Base-by-base conservation (phyloP, 2,888 invertebrate species). In the Caenorhabditis afra region DNA sequence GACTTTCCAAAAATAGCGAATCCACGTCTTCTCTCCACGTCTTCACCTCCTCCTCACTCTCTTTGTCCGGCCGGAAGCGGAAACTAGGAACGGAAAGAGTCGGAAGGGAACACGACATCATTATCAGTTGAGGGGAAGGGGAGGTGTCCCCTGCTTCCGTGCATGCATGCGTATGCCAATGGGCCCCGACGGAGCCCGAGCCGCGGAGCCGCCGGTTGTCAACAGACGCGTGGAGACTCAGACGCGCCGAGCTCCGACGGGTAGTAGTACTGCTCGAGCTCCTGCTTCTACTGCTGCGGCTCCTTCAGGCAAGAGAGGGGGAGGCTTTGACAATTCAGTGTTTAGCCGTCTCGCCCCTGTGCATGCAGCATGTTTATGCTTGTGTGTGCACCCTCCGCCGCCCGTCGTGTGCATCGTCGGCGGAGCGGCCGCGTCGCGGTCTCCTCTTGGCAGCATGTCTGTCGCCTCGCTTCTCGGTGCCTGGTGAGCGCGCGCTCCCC, bases 331-430 rank as follows among this genome's bases (percentile, higher is more conserved):
- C 64, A 73, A 73, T 73, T 64, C 73, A 64, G 64, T 64, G 64
- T 64, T 64, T 73, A 73, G 73, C 64, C 58, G 57, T 55, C 71
- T 73, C 57, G 35, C 16, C 18, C 45, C 64, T 64, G 29, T 50
- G 45, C 73, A 73, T 64, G 64, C 73, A 50, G 73, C 73, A 73
- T 73, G 73, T 73, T 64, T 73, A 73, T 73, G 73, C 64, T 64
- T 73, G 55, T 57, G 50, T 64, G 73, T 41, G 73, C 57, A 29
- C 58, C 39, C 53, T 45, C 49, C 41, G 44, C 49, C 41, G 49
- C 44, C 45, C 53, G 18, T 23, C 55, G 45, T 64, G 73, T 73
- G 73, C 73, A 73, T 73, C 73, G 45, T 20, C 50, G 41, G 73
- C 73, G 73, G 45, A 35, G 73, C 73, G 73, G 73, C 49, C 64